Percentiles rank a stretch among this genome's conserved stretches.
These are phyloP conservation scores for Naso thynnoides DNA, from an alignment of 2,797 vertebrate species.

Conservation along the genomic window DNA sequence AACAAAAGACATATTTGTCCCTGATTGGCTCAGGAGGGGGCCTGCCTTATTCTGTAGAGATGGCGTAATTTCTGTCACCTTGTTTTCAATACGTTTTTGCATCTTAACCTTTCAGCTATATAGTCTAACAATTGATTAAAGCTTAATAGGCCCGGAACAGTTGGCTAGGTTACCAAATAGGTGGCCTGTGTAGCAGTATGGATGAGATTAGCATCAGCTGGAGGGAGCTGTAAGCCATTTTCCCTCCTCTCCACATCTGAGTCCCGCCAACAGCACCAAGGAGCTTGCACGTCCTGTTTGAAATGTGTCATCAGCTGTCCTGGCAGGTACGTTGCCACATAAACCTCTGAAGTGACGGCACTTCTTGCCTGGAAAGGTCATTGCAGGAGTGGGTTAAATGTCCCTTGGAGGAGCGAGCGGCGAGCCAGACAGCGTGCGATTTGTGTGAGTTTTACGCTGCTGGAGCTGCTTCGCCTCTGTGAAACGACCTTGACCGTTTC, in stretches of 20 bases:
- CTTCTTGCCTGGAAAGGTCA: constrained; percentile 78
- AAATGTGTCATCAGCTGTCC: constrained; percentile 83
- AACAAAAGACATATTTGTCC: constrained; percentile 52
- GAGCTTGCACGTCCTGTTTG: constrained; percentile 67
- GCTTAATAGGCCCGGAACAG: constrained; percentile 35
- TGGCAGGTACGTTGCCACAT: constrained; percentile 75
- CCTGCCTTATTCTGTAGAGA: constrained; percentile 32
- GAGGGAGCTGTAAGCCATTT: constrained; percentile 59
- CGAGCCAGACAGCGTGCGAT: constrained; percentile 66
- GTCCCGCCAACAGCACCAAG: constrained; percentile 63
- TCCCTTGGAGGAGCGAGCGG: constrained; percentile 68
- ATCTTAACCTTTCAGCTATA: constrained; percentile 6
- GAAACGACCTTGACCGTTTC: constrained; percentile 80
- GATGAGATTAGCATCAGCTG: constrained; percentile 63
- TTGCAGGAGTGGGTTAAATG: constrained; percentile 77
- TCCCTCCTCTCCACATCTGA: constrained; percentile 52
- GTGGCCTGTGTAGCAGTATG: constrained; percentile 37
- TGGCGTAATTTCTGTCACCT: neutral
- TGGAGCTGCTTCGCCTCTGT: constrained; percentile 60
- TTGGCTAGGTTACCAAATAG: constrained; percentile 38
- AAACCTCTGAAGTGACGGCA: constrained; percentile 78
- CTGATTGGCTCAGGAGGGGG: constrained; percentile 48
- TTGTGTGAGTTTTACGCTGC: constrained; percentile 72
- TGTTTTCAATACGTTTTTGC: constrained; percentile 25
- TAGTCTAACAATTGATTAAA: constrained; percentile 35